Base-by-base conservation (phyloP, 2,113 vertebrate species). In the Ictalurus punctatus region DNA sequence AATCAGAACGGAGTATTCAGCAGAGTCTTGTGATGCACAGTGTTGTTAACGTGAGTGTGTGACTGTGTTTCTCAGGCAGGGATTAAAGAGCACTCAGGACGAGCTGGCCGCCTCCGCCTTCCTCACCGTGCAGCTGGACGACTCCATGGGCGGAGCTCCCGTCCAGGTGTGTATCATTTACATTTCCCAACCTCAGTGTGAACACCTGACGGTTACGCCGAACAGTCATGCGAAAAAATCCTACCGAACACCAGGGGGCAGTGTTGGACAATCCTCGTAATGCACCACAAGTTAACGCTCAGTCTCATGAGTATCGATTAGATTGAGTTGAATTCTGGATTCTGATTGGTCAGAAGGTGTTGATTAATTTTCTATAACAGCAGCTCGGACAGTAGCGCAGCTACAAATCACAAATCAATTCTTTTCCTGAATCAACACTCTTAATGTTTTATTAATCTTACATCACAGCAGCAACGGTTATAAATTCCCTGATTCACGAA, bases 51-150 rank as follows among this genome's bases (percentile, higher is more conserved):
- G 17, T 52, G 13, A 23, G 16, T 87, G 65, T 90, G 80, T 82
- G 40, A 34, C 0, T 81, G 78, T 88, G 65, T 84, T 52, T 84
- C 44, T 84, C 90, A 96, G 96, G 96, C 96, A 96, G 88, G 96
- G 96, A 3, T 86, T 86, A 54, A 95, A 95, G 89, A 90, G 94
- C 91, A 93, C 90, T 52, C 86, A 88, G 65, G 95, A 95, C 84
- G 96, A 96, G 87, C 91, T 94, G 89, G 89, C 83, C 17, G 93
- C 93, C 23, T 96, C 96, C 0, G 95, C 96, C 27, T 88, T 94
- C 78, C 93, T 96, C 84, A 94, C 96, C 0, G 93, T 96, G 34
- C 30, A 76, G 13, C 90, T 96, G 92, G 96, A 96, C 0, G 88
- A 95, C 30, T 94, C 93, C 61, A 94, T 96, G 94, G 89, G 91